Conservation (phyloP, 2,797 vertebrate species). For the Typhlichthys eigenmanni region DNA sequence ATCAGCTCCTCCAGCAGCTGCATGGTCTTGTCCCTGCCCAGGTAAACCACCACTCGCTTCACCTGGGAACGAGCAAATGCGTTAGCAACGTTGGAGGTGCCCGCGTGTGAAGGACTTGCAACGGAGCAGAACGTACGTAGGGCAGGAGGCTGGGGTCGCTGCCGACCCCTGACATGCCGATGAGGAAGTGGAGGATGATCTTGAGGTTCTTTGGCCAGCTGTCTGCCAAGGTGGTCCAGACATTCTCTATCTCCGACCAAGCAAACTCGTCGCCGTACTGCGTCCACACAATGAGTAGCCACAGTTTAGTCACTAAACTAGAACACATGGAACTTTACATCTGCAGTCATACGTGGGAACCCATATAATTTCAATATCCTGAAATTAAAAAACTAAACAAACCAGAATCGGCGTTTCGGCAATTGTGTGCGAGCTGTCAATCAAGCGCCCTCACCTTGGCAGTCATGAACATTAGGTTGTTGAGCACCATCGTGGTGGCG, state of each 20-base stretch:
- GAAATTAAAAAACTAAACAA: no score
- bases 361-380: no score
- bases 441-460: constrained; percentile 84
- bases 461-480: constrained; percentile 99
- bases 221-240: constrained; percentile 97
- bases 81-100: not conserved
- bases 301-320: not conserved
- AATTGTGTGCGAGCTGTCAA: not conserved
- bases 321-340: no score
- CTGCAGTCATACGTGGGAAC: no score
- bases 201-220: constrained; percentile 99
- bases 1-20: constrained; percentile 96
- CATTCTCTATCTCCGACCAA: constrained; percentile 98
- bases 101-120: not conserved
- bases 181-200: constrained; percentile 98
- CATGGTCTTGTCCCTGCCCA: constrained; percentile 99
- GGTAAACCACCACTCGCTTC: constrained; percentile 96
- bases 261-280: constrained; percentile 98
- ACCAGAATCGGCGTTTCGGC: no score
- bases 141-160: constrained; percentile 98
- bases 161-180: constrained; percentile 96
- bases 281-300: not conserved
- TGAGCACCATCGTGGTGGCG: constrained; percentile 96
- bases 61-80: constrained; percentile 76
- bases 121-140: constrained; percentile 86